Conservation (phyloP, 2,888 invertebrate genomes). For the Stenurella melanura region DNA sequence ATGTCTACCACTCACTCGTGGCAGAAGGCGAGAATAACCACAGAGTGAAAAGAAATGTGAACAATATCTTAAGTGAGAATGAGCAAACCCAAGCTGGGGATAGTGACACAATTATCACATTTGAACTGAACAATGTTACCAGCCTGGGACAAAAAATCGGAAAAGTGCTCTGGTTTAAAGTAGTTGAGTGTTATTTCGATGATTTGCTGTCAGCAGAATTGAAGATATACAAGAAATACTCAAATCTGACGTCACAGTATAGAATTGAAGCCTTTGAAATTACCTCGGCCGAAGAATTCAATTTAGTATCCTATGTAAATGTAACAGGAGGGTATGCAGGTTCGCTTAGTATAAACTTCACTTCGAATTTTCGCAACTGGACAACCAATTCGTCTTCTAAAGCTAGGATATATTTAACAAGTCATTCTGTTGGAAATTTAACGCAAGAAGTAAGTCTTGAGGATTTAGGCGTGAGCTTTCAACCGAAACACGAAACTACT, state of each 20-base stretch:
- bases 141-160: slow-evolving; percentile 89
- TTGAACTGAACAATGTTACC: slow-evolving; percentile 88
- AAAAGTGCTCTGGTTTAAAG: slow-evolving; percentile 93
- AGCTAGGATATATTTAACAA: slow-evolving; percentile 88
- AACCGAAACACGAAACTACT: slow-evolving; percentile 87
- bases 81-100: slow-evolving; percentile 90
- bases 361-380: slow-evolving; percentile 86
- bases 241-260: not conserved
- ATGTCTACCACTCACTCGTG: slow-evolving; percentile 88
- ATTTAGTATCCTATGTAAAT: slow-evolving; percentile 83
- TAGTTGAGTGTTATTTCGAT: slow-evolving; percentile 88
- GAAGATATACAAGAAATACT: slow-evolving; percentile 82
- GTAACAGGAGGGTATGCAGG: slow-evolving; percentile 85
- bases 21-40: slow-evolving; percentile 75
- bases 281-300: slow-evolving; percentile 75
- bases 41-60: slow-evolving; percentile 74
- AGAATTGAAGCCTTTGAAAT: not conserved
- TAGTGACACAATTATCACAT: slow-evolving; percentile 96
- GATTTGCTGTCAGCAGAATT: slow-evolving; percentile 90
- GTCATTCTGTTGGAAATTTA: slow-evolving; percentile 82
- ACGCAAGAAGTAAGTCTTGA: slow-evolving; percentile 87
- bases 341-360: slow-evolving; percentile 92
- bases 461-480: slow-evolving; percentile 87
- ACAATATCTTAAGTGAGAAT: slow-evolving; percentile 80
- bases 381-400: slow-evolving; percentile 86